Percentiles rank a stretch among this genome's conserved stretches.
Evolutionary conservation across 2,797 vertebrate genomes (phyloP).

Genomic region (Yasuhikotakia modesta): DNA sequence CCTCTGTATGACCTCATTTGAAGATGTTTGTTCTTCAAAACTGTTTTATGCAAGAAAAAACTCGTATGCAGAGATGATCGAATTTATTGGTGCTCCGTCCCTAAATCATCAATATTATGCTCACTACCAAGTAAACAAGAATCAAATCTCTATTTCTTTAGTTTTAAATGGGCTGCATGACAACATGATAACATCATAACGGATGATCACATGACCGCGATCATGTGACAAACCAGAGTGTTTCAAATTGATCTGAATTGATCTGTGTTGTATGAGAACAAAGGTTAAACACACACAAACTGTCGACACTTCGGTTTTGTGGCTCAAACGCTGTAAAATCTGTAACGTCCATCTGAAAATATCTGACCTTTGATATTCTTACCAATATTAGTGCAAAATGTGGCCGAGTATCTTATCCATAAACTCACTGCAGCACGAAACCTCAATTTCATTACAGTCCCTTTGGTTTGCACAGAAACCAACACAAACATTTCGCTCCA

Average conservation of each 20-base stretch:
- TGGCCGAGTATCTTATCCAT: no score
- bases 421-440: no score
- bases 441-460: no score
- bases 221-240: no score
- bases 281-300: conserved; percentile 8
- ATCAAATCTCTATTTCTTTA: not conserved
- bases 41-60: no score
- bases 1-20: no score
- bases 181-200: conserved; percentile 16
- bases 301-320: not conserved
- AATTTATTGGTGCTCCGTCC: not conserved
- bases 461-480: no score
- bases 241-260: conserved; percentile 14
- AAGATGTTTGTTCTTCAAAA: no score
- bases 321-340: not conserved
- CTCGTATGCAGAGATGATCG: not conserved
- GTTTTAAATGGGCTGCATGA: not conserved
- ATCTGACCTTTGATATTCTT: not conserved
- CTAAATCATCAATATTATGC: not conserved
- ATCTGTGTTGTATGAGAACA: not conserved
- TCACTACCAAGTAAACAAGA: not conserved
- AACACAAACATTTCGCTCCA: no score
- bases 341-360: not conserved
- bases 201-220: not conserved
- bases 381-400: no score